These are phyloP conservation scores for Oreotrochilus melanogaster DNA, from an alignment of 2,113 vertebrate genomes.

Conservation along the genomic window DNA sequence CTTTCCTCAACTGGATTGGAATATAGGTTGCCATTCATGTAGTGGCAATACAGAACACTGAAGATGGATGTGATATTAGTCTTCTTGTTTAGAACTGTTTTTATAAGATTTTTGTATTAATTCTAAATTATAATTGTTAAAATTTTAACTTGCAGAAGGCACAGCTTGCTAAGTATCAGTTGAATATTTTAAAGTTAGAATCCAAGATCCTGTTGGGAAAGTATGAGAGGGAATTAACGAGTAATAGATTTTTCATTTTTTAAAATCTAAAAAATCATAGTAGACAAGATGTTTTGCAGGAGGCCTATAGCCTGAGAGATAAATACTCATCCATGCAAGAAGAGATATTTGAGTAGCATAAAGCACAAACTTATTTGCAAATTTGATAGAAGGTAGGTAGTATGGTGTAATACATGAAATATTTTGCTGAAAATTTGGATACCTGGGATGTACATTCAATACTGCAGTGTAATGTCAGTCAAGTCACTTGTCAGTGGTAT, in stretches of 20 bases:
- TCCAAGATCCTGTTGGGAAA: neutral
- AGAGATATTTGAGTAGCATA: neutral
- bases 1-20: neutral
- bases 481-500: neutral
- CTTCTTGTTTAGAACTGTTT: neutral
- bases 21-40: neutral
- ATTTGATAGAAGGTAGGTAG: neutral
- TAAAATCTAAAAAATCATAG: neutral
- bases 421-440: neutral
- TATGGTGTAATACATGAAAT: neutral
- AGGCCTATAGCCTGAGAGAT: neutral
- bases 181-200: neutral
- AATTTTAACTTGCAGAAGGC: neutral
- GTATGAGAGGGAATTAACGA: neutral
- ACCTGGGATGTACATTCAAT: neutral
- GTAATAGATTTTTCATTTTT: neutral
- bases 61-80: neutral
- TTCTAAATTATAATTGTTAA: neutral
- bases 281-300: neutral
- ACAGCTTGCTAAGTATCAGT: neutral
- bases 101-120: neutral
- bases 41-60: rapidly evolving
- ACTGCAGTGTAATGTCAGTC: neutral
- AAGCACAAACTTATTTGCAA: neutral
- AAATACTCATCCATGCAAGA: neutral